Evolutionary conservation across 2,888 invertebrate species (phyloP).

Genomic region (Stegana nigrithorax): DNA sequence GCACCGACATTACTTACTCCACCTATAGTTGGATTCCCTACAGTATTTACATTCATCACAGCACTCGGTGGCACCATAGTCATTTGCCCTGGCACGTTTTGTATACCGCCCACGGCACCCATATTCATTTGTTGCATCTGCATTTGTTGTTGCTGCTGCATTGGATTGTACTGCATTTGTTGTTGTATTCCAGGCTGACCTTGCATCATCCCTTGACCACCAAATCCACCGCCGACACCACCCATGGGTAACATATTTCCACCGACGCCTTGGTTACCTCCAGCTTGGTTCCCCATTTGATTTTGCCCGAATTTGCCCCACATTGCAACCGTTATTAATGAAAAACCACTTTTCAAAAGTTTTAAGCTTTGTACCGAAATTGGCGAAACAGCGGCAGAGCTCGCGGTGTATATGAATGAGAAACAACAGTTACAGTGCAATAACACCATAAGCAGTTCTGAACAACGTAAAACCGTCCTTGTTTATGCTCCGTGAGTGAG

Average conservation of each 20-base stretch:
- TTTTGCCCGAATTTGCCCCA: slow-evolving; percentile 50
- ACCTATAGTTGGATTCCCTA: slow-evolving; percentile 47
- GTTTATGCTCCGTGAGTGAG: no score
- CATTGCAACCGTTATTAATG: slow-evolving; percentile 33
- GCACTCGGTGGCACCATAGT: slow-evolving; percentile 42
- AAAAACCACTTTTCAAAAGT: no score
- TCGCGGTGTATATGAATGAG: no score
- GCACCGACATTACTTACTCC: slow-evolving; percentile 54
- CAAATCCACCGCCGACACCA: slow-evolving; percentile 31
- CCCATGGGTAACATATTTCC: no score
- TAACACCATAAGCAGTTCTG: no score
- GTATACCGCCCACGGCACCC: slow-evolving; percentile 39
- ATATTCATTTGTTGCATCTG: slow-evolving; percentile 51
- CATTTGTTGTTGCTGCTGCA: slow-evolving; percentile 39
- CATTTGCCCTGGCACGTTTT: slow-evolving; percentile 51
- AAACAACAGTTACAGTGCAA: no score
- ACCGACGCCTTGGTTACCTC: slow-evolving; percentile 36
- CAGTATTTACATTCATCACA: no score
- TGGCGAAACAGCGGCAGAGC: no score
- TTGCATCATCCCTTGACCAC: slow-evolving; percentile 37
- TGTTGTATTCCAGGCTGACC: slow-evolving; percentile 32
- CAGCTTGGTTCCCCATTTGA: slow-evolving; percentile 41
- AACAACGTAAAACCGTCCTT: no score
- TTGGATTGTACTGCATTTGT: slow-evolving; percentile 29
- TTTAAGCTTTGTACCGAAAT: no score